phyloP scores from a whole-genome alignment of 2,888 invertebrate genomes.

The Drosophila falleni region DNA sequence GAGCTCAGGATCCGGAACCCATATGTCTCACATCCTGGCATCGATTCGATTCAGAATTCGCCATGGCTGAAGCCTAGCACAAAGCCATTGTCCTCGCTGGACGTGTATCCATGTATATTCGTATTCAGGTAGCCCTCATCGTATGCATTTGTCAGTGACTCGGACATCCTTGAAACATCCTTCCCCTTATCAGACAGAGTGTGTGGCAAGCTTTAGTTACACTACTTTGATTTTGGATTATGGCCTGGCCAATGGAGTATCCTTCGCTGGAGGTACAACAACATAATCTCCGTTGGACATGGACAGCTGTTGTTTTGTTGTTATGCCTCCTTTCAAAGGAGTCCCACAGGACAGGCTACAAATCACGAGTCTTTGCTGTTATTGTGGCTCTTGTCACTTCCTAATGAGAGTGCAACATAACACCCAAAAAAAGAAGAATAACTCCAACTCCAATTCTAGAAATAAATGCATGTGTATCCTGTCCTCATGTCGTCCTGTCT shows the following conservation, averaged over 20 bases:
- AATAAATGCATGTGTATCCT: conserved; percentile 50
- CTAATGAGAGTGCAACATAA: conserved; percentile 75
- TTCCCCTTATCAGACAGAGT: conserved; percentile 25
- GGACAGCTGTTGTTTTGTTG: conserved; percentile 59
- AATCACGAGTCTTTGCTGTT: conserved; percentile 62
- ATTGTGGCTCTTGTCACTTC: conserved; percentile 68
- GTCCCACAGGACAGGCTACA: conserved; percentile 67
- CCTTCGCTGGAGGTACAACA: conserved; percentile 40
- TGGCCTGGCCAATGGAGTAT: conserved; percentile 32
- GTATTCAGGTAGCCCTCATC: conserved; percentile 48
- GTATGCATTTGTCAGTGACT: conserved; percentile 45
- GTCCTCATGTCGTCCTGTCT: conserved; percentile 53
- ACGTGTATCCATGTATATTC: conserved; percentile 33
- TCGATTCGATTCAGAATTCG: conserved; percentile 58
- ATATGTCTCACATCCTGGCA: conserved; percentile 54
- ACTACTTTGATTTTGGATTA: conserved; percentile 74
- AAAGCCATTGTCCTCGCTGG: conserved; percentile 60
- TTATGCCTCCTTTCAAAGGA: conserved; percentile 44
- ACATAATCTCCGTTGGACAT: conserved; percentile 59
- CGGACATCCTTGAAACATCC: conserved; percentile 51
- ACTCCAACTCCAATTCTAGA: conserved; percentile 2
- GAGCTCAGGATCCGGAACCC: conserved; percentile 22
- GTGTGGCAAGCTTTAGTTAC: conserved; percentile 70
- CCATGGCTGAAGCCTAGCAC: conserved; percentile 43
- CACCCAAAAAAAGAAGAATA: conserved; percentile 54